Percentiles rank a stretch among this genome's conserved stretches.
phyloP scores from a whole-genome alignment of 1,140 invertebrate species.

The Aphis gossypii region DNA sequence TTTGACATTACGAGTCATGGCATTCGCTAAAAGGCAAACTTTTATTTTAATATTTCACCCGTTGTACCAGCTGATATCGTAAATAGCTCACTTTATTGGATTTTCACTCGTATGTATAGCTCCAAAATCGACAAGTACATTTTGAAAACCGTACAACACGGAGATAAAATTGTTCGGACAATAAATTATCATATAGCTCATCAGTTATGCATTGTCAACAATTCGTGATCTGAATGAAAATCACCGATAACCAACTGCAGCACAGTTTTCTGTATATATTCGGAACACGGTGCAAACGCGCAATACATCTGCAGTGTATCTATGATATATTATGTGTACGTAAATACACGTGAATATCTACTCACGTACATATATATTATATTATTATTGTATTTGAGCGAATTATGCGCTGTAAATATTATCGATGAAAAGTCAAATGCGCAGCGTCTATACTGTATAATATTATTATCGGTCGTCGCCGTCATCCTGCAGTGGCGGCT shows the following conservation, averaged over 20 bases:
- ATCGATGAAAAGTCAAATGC: neutral
- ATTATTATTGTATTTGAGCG: neutral
- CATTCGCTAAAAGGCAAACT: too few species aligned
- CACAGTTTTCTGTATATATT: neutral
- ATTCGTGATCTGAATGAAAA: neutral
- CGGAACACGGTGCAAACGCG: neutral
- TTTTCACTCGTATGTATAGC: too few species aligned
- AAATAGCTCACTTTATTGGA: too few species aligned
- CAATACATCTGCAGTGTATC: neutral
- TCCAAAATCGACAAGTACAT: too few species aligned
- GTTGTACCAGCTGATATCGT: too few species aligned
- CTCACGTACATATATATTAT: neutral
- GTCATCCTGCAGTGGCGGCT: neutral
- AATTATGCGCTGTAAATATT: neutral
- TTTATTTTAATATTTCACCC: too few species aligned
- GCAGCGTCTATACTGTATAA: neutral
- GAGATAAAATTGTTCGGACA: too few species aligned
- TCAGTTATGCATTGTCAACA: neutral
- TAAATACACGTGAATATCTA: neutral
- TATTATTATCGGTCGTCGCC: neutral
- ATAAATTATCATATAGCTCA: too few species aligned
- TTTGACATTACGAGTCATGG: too few species aligned
- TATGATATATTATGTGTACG: neutral
- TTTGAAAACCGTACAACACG: too few species aligned
- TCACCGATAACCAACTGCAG: accelerated